Evolutionary conservation across 1,140 invertebrate genomes (phyloP), one percentile per base, ranked within the genome.

Genomic region (Archivesica marissinica): DNA sequence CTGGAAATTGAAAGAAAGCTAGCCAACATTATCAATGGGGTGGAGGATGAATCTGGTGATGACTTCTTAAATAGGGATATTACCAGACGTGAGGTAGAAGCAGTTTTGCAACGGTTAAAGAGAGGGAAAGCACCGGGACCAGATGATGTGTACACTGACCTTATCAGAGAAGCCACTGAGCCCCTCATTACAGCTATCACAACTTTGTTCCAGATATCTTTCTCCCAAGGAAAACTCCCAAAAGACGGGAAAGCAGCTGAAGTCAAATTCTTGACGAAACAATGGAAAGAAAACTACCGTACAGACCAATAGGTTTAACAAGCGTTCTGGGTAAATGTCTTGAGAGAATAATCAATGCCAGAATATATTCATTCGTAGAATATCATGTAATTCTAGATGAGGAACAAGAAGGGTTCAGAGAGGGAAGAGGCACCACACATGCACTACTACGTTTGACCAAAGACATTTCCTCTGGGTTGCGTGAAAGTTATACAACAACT

Each of bases 191-290:
- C 23, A 9, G 70, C 41, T 2, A 41, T 72, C 35, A 38, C 33
- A 4, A 23, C 9, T 11, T 13, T 72, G 33, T 72, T 72, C 23
- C 68, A 72, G 28, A 7, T 41, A 11, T 72, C 68, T 17, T 72
- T 13, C 15, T 7, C 15, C 7, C 4, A 9, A 7, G 39, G 68
- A 13, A 41, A 9, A 11, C 39, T 72, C 7, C 68, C 68, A 11
- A 3, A 72, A 6, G 23, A 11, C 4, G 39, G 68, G 68, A 72
- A 72, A 72, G 44, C 23, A 72, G 68, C 68, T 2, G 44, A 7
- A 41, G 68, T 72, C 15, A 72, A 72, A 28, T 41, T 72, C 23
- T 41, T 72, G 23, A 35, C 39, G 28, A 72, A 72, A 47, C 70
- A 44, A 25, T 39, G 70, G 13, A 72, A 72, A 72, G 39, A 38